A percentile compares a stretch with the other conserved stretches of the same genome.
phyloP scores from a whole-genome alignment of 2,888 invertebrate genomes.

The Xanthia icteritia region DNA sequence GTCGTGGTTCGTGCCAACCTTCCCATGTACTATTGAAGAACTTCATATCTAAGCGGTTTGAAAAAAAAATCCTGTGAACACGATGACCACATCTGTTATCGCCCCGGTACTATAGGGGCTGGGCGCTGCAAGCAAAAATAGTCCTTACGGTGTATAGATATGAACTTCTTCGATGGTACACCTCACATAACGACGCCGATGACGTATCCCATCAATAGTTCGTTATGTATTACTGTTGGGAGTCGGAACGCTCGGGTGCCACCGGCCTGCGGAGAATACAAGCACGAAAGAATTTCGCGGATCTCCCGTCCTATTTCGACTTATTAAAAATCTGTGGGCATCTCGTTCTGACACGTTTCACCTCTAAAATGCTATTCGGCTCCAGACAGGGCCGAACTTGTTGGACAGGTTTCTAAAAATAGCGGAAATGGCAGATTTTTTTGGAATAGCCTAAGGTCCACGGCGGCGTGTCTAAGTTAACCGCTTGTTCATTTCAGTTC shows the following conservation, averaged over 20 bases:
- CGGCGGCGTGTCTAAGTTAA: slow-evolving; percentile 53
- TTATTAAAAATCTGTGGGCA: slow-evolving; percentile 76
- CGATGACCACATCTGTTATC: no score
- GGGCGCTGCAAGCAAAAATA: no score
- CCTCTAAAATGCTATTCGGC: slow-evolving; percentile 87
- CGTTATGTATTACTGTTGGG: slow-evolving; percentile 30
- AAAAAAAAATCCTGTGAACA: no score
- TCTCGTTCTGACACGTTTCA: slow-evolving; percentile 88
- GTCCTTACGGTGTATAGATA: no score
- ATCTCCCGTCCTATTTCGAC: slow-evolving; percentile 85
- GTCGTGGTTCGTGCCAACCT: neutral
- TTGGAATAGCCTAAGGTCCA: slow-evolving; percentile 77
- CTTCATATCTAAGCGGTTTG: no score
- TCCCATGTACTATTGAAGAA: no score
- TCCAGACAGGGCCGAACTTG: slow-evolving; percentile 86
- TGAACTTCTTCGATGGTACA: no score
- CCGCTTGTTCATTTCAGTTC: slow-evolving; percentile 35
- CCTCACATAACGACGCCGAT: slow-evolving; percentile 14
- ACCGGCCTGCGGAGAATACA: slow-evolving; percentile 69
- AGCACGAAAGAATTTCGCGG: slow-evolving; percentile 84
- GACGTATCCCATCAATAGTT: slow-evolving; percentile 51
- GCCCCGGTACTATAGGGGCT: no score
- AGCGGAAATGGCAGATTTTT: slow-evolving; percentile 80
- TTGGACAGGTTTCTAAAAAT: slow-evolving; percentile 89
- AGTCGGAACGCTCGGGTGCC: slow-evolving; percentile 41